Conservation (phyloP, 2,888 invertebrate species). For the Tinea semifulvella region DNA sequence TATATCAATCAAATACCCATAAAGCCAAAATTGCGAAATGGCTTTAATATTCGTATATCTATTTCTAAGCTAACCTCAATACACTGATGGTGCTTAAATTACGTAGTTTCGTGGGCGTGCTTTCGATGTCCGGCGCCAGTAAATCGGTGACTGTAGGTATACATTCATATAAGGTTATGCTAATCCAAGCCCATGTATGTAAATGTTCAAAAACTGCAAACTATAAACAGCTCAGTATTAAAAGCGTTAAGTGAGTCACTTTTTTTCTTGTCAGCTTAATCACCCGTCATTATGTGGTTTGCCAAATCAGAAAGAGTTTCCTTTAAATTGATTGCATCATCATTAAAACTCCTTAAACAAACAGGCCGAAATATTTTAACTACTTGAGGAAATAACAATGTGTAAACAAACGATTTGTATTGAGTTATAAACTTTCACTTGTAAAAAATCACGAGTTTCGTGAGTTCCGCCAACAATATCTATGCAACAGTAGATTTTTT, state of each 20-base stretch:
- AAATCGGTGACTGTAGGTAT: background rate
- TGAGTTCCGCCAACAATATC: background rate
- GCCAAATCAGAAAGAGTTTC: too few species aligned
- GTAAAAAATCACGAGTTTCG: conserved; percentile 7
- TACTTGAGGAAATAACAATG: too few species aligned
- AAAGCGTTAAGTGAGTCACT: conserved; percentile 6
- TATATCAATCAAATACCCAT: conserved; percentile 10
- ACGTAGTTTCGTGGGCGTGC: conserved; percentile 5
- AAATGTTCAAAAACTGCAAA: background rate
- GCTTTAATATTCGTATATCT: background rate
- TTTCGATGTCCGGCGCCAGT: conserved; percentile 10
- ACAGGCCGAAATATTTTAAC: too few species aligned
- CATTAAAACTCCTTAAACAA: too few species aligned
- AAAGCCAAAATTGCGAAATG: conserved; percentile 4
- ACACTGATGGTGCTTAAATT: conserved; percentile 1
- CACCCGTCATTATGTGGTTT: too few species aligned
- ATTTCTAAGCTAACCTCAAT: conserved; percentile 7
- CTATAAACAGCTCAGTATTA: background rate
- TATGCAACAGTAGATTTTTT: conserved; percentile 6
- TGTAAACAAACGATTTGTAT: background rate
- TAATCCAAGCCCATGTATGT: conserved; percentile 6
- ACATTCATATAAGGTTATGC: background rate
- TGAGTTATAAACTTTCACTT: conserved; percentile 6
- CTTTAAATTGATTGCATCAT: too few species aligned
- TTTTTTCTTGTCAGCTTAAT: too few species aligned